Conservation (phyloP, 2,888 invertebrate species). For the Nomada fabriciana region DNA sequence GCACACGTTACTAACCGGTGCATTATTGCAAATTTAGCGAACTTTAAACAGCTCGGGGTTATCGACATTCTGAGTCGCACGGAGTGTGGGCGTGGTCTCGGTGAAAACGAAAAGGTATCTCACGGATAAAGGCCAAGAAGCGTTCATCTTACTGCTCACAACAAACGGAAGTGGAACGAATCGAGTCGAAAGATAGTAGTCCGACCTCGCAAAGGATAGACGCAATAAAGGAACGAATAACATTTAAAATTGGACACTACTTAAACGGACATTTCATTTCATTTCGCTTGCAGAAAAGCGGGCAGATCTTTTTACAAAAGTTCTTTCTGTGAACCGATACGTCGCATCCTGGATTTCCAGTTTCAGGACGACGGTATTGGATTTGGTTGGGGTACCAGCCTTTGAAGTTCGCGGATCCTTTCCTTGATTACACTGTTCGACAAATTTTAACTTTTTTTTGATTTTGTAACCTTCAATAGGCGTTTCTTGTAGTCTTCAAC, state of each 20-base stretch:
- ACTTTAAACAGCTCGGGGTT: constrained; percentile 9
- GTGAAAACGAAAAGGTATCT: constrained; percentile 6
- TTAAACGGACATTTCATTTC: constrained; percentile 52
- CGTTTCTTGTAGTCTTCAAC: too few relatives aligned
- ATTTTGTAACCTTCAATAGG: too few relatives aligned
- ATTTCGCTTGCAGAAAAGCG: constrained; percentile 7
- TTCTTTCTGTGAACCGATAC: constrained; percentile 33
- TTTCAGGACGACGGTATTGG: constrained; percentile 33
- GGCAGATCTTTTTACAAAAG: constrained; percentile 27
- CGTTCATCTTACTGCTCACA: background rate
- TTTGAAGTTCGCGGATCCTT: constrained; percentile 56
- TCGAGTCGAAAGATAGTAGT: background rate
- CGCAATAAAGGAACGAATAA: constrained; percentile 7
- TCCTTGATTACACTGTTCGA: too few relatives aligned
- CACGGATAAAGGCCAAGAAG: background rate
- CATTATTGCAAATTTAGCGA: constrained; percentile 34
- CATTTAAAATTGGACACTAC: constrained; percentile 39
- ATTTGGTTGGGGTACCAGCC: constrained; percentile 50
- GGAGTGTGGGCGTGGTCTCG: constrained; percentile 5
- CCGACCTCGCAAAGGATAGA: background rate
- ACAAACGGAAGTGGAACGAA: background rate
- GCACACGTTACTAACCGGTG: background rate
- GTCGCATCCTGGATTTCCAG: constrained; percentile 34
- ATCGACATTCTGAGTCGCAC: background rate
- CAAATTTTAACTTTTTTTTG: too few relatives aligned